These are phyloP conservation scores for Ditylenchus dipsaci DNA, from an alignment of 1,140 invertebrate species.

Conservation along the genomic window DNA sequence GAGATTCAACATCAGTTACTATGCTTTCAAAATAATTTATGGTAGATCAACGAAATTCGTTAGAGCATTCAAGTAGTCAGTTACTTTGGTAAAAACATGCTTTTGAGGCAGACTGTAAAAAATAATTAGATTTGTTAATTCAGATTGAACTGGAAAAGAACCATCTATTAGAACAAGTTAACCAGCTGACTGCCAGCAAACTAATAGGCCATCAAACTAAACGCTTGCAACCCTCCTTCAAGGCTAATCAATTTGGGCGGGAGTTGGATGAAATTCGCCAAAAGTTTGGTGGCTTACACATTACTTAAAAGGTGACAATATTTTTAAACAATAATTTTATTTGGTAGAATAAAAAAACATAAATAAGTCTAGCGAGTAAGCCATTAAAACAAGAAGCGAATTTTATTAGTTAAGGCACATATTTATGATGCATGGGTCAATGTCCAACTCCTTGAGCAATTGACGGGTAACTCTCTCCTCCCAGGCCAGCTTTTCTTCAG, in stretches of 20 bases:
- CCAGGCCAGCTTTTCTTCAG: not conserved
- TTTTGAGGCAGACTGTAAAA: no score
- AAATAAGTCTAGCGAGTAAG: no score
- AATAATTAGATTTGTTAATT: not conserved
- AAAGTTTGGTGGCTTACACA: not conserved
- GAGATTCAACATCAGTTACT: no score
- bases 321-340: not conserved
- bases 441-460: conserved; percentile 1
- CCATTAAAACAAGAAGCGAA: no score
- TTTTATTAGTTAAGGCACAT: no score
- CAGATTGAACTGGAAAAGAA: conserved; percentile 5
- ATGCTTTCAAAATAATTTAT: no score
- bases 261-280: conserved; percentile 1
- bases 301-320: not conserved
- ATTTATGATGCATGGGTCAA: not conserved
- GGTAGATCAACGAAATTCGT: no score
- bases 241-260: not conserved
- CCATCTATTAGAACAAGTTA: not conserved
- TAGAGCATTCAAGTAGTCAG: no score
- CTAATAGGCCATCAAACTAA: not conserved
- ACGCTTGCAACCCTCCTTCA: not conserved
- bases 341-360: not conserved
- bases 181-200: not conserved
- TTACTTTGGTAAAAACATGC: no score
- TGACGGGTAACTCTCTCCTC: not conserved